Percentiles rank a stretch among this genome's conserved stretches.
Conservation (phyloP, 2,888 invertebrate species). For the Trachelus stipa region DNA sequence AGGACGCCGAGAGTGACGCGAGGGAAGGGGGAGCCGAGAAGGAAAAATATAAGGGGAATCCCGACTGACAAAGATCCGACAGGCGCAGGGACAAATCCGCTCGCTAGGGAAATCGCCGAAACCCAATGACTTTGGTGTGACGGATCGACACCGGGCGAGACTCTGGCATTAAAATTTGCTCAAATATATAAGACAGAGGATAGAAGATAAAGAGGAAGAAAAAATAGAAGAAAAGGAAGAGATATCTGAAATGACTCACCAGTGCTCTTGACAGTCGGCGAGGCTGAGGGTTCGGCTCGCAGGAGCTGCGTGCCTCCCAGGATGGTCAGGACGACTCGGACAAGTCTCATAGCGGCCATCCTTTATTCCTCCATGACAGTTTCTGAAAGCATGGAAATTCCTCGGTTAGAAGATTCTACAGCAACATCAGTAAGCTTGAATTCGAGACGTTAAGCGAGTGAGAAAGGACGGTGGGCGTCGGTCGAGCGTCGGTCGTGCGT, state of each 20-base stretch:
- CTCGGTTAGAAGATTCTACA: not conserved
- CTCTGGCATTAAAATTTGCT: not conserved
- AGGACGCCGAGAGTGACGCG: not conserved
- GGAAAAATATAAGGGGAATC: not conserved
- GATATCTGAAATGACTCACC: conserved; percentile 43
- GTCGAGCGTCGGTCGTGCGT: too few relatives aligned
- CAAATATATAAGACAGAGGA: conserved; percentile 4
- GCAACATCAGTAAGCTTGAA: not conserved
- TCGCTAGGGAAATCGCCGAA: not conserved
- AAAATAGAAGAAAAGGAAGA: not conserved
- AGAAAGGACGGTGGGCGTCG: not conserved
- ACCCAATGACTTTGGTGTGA: not conserved
- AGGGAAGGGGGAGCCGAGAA: not conserved
- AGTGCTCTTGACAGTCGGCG: conserved; percentile 56
- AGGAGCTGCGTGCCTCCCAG: conserved; percentile 58
- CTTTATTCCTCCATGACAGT: conserved; percentile 55
- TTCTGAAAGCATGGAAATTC: conserved; percentile 40
- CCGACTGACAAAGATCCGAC: not conserved
- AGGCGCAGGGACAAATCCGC: not conserved
- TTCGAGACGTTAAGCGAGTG: not conserved
- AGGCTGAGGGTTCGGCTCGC: conserved; percentile 54
- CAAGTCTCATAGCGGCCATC: conserved; percentile 57
- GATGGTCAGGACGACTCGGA: conserved; percentile 55
- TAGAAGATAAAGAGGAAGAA: too few relatives aligned
- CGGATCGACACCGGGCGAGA: not conserved